Evolutionary conservation across 2,888 invertebrate species (phyloP).

Genomic region (Onchidella celtica): DNA sequence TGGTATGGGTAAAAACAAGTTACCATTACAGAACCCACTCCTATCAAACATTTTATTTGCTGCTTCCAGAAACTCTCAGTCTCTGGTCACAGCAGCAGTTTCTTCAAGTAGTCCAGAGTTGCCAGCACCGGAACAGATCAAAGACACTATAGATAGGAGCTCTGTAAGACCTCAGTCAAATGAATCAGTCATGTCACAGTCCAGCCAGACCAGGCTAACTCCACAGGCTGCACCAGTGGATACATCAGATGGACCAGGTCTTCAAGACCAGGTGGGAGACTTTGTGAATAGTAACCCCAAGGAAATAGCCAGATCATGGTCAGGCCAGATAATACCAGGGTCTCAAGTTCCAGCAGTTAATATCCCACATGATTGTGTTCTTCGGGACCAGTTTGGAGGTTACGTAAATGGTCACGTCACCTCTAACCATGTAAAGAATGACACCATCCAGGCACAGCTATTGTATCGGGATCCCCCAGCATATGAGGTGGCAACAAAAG

Average conservation of each 20-base stretch:
- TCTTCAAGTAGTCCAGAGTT: neutral
- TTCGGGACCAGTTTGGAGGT: neutral
- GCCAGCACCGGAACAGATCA: neutral
- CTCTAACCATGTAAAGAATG: neutral
- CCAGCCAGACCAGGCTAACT: neutral
- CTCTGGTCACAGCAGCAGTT: neutral
- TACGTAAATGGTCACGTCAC: too few species aligned
- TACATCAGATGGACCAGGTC: neutral
- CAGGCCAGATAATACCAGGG: too few species aligned
- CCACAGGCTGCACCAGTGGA: neutral
- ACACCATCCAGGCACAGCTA: neutral
- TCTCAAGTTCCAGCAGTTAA: neutral
- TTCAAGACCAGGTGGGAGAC: too few species aligned
- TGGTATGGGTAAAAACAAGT: too few species aligned
- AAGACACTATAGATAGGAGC: neutral
- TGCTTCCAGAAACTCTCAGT: neutral
- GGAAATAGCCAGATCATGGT: neutral
- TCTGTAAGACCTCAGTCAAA: too few species aligned
- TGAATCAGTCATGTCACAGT: neutral
- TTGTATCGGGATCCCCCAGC: neutral
- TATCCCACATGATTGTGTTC: neutral
- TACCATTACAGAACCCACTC: conserved; percentile 25
- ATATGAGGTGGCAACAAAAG: conserved; percentile 5
- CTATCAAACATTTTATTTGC: conserved; percentile 22
- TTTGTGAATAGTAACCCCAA: too few species aligned